phyloP scores from a whole-genome alignment of 2,888 invertebrate genomes.

The Protonemura montana region DNA sequence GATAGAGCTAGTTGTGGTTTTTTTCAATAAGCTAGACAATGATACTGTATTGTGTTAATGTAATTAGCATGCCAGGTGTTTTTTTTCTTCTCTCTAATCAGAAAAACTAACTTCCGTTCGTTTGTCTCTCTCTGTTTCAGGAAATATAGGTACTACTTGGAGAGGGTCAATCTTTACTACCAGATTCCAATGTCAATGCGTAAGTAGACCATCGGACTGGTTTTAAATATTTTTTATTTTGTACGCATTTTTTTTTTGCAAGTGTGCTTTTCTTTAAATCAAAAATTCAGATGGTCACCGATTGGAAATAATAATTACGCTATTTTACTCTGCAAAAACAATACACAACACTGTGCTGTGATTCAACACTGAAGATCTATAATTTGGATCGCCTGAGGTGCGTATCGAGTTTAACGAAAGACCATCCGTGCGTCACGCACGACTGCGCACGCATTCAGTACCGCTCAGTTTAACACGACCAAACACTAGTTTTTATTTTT shows the following conservation, averaged over 20 bases:
- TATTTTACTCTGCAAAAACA: too few species aligned
- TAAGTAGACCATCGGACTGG: constrained; percentile 15
- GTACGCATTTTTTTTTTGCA: background rate
- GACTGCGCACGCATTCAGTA: background rate
- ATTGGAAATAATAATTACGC: background rate
- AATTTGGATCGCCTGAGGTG: background rate
- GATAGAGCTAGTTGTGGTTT: background rate
- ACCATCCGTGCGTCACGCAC: background rate
- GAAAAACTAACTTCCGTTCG: background rate
- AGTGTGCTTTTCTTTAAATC: background rate
- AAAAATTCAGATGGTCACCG: background rate
- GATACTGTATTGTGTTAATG: background rate
- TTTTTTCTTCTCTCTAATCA: background rate
- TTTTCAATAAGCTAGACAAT: background rate
- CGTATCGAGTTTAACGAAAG: background rate
- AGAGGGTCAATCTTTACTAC: background rate
- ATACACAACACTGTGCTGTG: too few species aligned
- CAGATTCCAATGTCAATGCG: background rate
- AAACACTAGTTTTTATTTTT: background rate
- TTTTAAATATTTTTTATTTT: background rate
- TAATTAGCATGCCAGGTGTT: constrained; percentile 9
- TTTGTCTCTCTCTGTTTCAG: background rate
- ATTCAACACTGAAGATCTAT: too few species aligned
- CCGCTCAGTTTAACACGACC: background rate
- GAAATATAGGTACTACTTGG: background rate